These are phyloP conservation scores for Lasioglossum malachurum DNA, from an alignment of 2,888 invertebrate genomes.

Conservation along the genomic window DNA sequence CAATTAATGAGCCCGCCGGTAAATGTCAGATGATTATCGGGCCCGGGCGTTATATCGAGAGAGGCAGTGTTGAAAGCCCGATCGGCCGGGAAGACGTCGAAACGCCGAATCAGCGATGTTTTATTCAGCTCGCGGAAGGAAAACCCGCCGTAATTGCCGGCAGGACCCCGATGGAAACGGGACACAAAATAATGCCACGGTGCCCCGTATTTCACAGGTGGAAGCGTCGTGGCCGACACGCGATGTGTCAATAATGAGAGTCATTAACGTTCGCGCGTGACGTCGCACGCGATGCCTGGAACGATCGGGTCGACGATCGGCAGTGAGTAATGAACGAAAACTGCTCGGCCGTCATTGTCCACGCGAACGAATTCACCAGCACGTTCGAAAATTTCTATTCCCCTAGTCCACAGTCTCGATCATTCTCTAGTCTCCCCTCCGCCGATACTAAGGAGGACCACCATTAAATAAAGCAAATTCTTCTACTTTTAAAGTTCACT, in stretches of 20 bases:
- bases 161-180: slow-evolving; percentile 25
- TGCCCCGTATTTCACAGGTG: slow-evolving; percentile 35
- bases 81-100: background rate
- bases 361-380: background rate
- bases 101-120: slow-evolving; percentile 18
- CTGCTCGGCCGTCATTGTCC: background rate
- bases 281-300: slow-evolving; percentile 50
- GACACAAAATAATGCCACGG: slow-evolving; percentile 6
- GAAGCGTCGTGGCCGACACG: slow-evolving; percentile 48
- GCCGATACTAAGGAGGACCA: no score
- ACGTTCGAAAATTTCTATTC: background rate
- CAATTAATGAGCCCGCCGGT: slow-evolving; percentile 26
- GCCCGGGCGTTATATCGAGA: background rate
- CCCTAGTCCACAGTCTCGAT: no score
- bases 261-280: slow-evolving; percentile 60
- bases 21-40: slow-evolving; percentile 34
- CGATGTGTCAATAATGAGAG: slow-evolving; percentile 63
- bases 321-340: slow-evolving; percentile 12
- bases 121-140: slow-evolving; percentile 45
- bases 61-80: background rate
- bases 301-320: slow-evolving; percentile 20
- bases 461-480: no score
- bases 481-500: background rate
- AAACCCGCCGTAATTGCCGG: slow-evolving; percentile 39
- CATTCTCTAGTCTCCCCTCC: background rate